Evolutionary conservation across 1,140 invertebrate species (phyloP).

Genomic region (Sesamia nonagrioides): DNA sequence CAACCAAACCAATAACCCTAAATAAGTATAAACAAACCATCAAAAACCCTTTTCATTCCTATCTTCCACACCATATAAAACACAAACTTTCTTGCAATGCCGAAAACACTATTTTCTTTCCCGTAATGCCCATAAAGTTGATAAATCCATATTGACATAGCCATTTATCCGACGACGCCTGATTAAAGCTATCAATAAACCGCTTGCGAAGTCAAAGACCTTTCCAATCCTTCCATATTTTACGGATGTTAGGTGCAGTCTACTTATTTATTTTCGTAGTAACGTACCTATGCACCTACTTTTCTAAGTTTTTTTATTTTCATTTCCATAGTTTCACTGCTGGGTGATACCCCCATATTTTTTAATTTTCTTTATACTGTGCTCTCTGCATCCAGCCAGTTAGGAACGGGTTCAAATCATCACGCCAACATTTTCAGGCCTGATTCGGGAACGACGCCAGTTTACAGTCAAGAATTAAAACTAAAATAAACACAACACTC

Average conservation of each 20-base stretch:
- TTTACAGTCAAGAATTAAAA: no score
- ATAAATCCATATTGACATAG: conserved; percentile 30
- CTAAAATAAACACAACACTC: no score
- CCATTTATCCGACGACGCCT: conserved; percentile 26
- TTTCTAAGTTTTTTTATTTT: no score
- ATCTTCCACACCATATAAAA: neutral
- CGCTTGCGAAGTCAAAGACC: neutral
- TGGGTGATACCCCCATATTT: no score
- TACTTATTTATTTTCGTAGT: neutral
- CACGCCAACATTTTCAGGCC: no score
- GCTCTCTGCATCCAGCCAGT: no score
- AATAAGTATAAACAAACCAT: neutral
- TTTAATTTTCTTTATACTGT: no score
- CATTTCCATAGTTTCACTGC: no score
- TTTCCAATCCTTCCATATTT: conserved; percentile 1
- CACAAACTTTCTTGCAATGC: neutral
- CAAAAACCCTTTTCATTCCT: neutral
- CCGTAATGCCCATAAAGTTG: conserved; percentile 20
- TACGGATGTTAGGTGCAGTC: neutral
- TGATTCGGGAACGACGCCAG: no score
- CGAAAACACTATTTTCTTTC: conserved; percentile 15
- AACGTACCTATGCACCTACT: neutral
- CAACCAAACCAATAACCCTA: no score
- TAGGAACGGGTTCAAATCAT: no score
- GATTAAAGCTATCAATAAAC: conserved; percentile 30